phyloP scores from a whole-genome alignment of 2,797 vertebrate species.

The Mastacembelus armatus region DNA sequence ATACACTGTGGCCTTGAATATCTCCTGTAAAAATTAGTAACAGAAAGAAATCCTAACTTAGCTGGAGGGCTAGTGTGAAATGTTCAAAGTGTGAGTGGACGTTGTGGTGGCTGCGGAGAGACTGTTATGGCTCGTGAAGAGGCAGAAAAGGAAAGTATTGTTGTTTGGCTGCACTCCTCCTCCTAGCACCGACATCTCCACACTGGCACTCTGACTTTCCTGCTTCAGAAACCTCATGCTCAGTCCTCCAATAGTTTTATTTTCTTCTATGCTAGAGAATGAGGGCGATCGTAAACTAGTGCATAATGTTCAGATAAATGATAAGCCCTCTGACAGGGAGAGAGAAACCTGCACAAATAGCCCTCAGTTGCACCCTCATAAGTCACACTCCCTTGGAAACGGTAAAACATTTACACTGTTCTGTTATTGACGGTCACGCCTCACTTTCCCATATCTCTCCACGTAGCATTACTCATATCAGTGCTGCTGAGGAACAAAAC shows the following conservation, averaged over 20 bases:
- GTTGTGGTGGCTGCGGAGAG: conserved; percentile 59
- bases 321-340: conserved; percentile 2
- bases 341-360: conserved; percentile 18
- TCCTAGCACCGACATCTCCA: conserved; percentile 81
- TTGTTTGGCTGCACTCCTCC: conserved; percentile 58
- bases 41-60: conserved; percentile 49
- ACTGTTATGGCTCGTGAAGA: conserved; percentile 65
- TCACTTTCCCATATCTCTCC: conserved; percentile 47
- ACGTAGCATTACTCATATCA: conserved; percentile 47
- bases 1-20: conserved; percentile 36
- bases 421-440: conserved; percentile 52
- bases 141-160: conserved; percentile 77
- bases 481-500: conserved; percentile 23
- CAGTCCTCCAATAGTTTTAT: conserved; percentile 26
- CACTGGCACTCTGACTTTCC: conserved; percentile 45
- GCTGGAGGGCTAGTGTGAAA: conserved; percentile 55
- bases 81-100: conserved; percentile 70
- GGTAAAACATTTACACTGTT: conserved; percentile 72
- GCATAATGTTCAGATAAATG: not conserved
- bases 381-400: conserved; percentile 30
- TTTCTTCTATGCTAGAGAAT: conserved; percentile 11
- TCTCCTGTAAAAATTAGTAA: conserved; percentile 49
- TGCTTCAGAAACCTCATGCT: conserved; percentile 47
- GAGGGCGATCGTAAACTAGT: not conserved
- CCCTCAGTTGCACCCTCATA: conserved; percentile 10